Percentiles rank a stretch among this genome's conserved stretches.
These are phyloP conservation scores for Drosophila watanabei DNA, from an alignment of 1,140 invertebrate genomes.

Conservation along the genomic window DNA sequence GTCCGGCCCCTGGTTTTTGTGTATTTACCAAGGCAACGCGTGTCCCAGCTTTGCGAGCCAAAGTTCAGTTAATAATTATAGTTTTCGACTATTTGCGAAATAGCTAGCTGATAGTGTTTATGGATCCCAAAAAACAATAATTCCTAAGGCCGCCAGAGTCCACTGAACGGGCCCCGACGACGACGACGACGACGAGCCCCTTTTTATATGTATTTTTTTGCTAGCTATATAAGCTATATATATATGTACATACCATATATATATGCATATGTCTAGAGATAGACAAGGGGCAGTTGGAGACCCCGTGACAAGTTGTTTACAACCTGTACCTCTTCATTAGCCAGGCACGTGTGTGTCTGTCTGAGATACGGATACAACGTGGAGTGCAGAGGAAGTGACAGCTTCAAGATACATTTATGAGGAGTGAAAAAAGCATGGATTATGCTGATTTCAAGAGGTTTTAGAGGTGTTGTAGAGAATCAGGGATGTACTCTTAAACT, in stretches of 20 bases:
- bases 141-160: slow-evolving; percentile 17
- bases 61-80: slow-evolving; percentile 24
- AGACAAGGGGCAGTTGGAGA: slow-evolving; percentile 1
- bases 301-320: slow-evolving; percentile 41
- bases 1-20: slow-evolving; percentile 19
- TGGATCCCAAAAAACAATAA: slow-evolving; percentile 17
- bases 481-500: too few relatives aligned
- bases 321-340: slow-evolving; percentile 51
- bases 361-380: slow-evolving; percentile 19
- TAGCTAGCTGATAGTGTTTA: slow-evolving; percentile 19
- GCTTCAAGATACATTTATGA: slow-evolving; percentile 33
- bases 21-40: slow-evolving; percentile 31
- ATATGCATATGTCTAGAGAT: slow-evolving; percentile 13
- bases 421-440: not conserved
- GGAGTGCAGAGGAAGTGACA: slow-evolving; percentile 25
- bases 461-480: not conserved
- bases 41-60: slow-evolving; percentile 16
- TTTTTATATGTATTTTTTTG: slow-evolving; percentile 20
- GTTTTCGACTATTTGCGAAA: slow-evolving; percentile 28
- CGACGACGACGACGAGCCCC: slow-evolving; percentile 39
- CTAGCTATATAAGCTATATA: not conserved
- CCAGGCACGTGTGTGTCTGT: slow-evolving; percentile 34
- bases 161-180: slow-evolving; percentile 5
- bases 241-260: not conserved
- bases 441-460: slow-evolving; percentile 20